Evolutionary conservation across 2,888 invertebrate species (phyloP).

Genomic region (Polydrusus pterygomalis): DNA sequence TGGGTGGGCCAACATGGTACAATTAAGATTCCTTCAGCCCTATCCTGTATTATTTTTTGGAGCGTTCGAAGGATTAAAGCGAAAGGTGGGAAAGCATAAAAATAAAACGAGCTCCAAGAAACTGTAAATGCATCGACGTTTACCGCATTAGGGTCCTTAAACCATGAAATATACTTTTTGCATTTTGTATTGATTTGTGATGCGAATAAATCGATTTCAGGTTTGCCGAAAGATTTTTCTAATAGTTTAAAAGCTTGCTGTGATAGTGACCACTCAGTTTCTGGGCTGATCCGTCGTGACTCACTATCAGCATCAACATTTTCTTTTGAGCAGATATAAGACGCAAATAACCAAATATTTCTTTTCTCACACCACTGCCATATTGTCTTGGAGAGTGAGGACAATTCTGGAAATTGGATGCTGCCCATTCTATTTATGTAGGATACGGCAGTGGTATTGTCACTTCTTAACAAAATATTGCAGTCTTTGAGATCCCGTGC

Average conservation of each 20-base stretch:
- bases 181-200: constrained; percentile 59
- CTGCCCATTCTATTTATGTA: background rate
- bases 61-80: constrained; percentile 58
- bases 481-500: background rate
- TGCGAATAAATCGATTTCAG: constrained; percentile 60
- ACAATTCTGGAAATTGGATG: background rate
- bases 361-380: constrained; percentile 4
- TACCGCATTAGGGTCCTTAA: constrained; percentile 56
- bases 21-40: constrained; percentile 60
- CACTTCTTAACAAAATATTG: background rate
- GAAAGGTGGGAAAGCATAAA: constrained; percentile 64
- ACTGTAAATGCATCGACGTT: constrained; percentile 61
- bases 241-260: constrained; percentile 14
- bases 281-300: background rate
- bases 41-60: constrained; percentile 7
- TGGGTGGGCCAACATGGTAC: constrained; percentile 61
- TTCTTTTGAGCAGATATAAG: background rate
- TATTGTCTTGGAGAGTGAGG: background rate
- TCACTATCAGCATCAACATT: background rate
- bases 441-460: constrained; percentile 2
- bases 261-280: too few relatives aligned
- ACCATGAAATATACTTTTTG: constrained; percentile 59
- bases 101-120: constrained; percentile 48
- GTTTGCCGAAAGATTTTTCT: constrained; percentile 43
- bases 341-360: background rate